Evolutionary conservation across 2,888 invertebrate genomes (phyloP).

Genomic region (Papilio gigon): DNA sequence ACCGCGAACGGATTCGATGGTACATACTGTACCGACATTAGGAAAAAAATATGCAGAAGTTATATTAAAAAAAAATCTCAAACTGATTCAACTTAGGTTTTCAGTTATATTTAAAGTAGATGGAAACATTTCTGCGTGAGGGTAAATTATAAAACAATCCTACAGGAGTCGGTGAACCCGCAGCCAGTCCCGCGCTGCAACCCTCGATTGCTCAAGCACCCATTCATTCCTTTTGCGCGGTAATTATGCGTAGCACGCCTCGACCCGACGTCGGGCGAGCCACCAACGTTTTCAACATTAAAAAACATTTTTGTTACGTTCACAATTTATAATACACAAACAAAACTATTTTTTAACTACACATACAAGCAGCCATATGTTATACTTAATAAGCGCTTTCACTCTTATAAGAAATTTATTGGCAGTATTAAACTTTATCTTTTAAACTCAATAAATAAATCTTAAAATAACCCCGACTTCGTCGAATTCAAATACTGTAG

Average conservation of each 20-base stretch:
- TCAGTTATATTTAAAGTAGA: constrained; percentile 3
- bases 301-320: constrained; percentile 11
- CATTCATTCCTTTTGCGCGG: constrained; percentile 31
- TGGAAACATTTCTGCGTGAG: constrained; percentile 10
- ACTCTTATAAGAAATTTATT: no score
- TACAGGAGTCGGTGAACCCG: constrained; percentile 24
- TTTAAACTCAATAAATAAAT: no score
- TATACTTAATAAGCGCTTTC: no score
- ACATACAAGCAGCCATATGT: background rate
- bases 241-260: constrained; percentile 22
- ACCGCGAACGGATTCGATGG: no score
- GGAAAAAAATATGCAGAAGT: background rate
- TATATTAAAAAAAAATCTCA: background rate
- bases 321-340: background rate
- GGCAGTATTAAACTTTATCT: no score
- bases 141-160: constrained; percentile 28
- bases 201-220: constrained; percentile 35
- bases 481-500: no score
- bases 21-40: no score
- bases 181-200: constrained; percentile 21
- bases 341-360: background rate
- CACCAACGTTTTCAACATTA: constrained; percentile 5
- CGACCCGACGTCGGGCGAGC: background rate
- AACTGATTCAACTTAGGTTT: background rate
- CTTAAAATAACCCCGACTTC: no score